Conservation (phyloP, 2,113 vertebrate genomes). For the Chaenocephalus aceratus region DNA sequence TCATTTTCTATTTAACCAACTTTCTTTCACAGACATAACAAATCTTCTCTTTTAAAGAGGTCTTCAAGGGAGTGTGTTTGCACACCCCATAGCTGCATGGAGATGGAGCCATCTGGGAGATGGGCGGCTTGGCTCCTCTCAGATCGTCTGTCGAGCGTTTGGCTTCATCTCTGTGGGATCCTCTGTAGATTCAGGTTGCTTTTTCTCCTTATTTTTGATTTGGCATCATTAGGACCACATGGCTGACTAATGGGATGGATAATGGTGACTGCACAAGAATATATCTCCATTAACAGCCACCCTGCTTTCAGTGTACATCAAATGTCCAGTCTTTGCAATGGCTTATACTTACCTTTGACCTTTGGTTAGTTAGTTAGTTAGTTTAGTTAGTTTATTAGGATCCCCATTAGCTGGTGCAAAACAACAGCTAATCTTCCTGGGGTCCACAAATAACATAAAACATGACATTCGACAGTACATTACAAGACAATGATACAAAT, state of each 20-base stretch:
- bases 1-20: background rate
- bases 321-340: background rate
- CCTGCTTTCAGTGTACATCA: background rate
- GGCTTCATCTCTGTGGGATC: conserved; percentile 59
- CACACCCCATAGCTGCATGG: conserved; percentile 44
- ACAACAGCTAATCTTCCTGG: too few species aligned
- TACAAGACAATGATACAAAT: too few species aligned
- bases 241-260: conserved; percentile 44
- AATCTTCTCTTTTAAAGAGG: conserved; percentile 13
- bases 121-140: conserved; percentile 68
- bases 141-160: conserved; percentile 61
- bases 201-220: conserved; percentile 20
- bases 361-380: background rate
- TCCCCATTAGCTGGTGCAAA: too few species aligned
- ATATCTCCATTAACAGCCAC: conserved; percentile 11
- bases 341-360: background rate
- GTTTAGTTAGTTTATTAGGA: too few species aligned
- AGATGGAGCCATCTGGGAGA: conserved; percentile 73
- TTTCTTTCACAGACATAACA: conserved; percentile 5
- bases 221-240: conserved; percentile 34
- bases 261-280: conserved; percentile 45
- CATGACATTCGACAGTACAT: too few species aligned
- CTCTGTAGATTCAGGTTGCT: conserved; percentile 55
- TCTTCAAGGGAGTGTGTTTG: conserved; percentile 38
- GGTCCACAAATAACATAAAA: too few species aligned